Evolutionary conservation across 2,888 invertebrate genomes (phyloP).

Genomic region (Lottia scabra): DNA sequence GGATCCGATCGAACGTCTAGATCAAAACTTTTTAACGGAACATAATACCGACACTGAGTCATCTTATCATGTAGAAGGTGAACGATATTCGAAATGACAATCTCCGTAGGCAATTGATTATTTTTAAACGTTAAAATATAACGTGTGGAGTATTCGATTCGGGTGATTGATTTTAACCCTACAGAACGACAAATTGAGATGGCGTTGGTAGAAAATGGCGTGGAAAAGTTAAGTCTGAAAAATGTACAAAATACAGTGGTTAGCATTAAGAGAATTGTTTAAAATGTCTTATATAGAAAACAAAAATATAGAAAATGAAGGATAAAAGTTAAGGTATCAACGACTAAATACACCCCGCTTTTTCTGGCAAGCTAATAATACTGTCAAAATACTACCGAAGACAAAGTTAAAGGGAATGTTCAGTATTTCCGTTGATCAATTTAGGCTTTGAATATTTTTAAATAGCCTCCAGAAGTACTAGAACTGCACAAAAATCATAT

Average conservation of each 20-base stretch:
- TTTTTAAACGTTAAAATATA: slow-evolving; percentile 73
- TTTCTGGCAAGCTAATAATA: too few species aligned
- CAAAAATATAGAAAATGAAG: too few species aligned
- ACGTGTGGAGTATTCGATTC: slow-evolving; percentile 78
- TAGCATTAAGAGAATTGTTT: too few species aligned
- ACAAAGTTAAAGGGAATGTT: too few species aligned
- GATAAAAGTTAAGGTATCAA: too few species aligned
- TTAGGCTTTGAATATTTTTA: too few species aligned
- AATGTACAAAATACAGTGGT: slow-evolving; percentile 22
- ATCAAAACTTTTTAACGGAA: slow-evolving; percentile 74
- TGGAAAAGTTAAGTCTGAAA: slow-evolving; percentile 80
- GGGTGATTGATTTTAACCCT: slow-evolving; percentile 79
- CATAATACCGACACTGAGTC: slow-evolving; percentile 88
- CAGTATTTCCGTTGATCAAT: too few species aligned
- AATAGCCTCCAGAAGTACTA: too few species aligned
- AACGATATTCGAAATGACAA: slow-evolving; percentile 51
- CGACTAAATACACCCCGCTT: too few species aligned
- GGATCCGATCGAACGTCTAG: slow-evolving; percentile 75
- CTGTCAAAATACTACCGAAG: too few species aligned
- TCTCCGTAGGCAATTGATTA: slow-evolving; percentile 25
- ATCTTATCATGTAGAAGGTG: slow-evolving; percentile 83
- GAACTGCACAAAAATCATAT: too few species aligned
- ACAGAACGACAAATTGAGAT: slow-evolving; percentile 92
- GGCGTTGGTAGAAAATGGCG: slow-evolving; percentile 95
- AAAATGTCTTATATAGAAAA: too few species aligned